Evolutionary conservation across 2,888 invertebrate genomes (phyloP), one percentile per base, ranked within the genome.

Genomic region (Lasius platythorax): DNA sequence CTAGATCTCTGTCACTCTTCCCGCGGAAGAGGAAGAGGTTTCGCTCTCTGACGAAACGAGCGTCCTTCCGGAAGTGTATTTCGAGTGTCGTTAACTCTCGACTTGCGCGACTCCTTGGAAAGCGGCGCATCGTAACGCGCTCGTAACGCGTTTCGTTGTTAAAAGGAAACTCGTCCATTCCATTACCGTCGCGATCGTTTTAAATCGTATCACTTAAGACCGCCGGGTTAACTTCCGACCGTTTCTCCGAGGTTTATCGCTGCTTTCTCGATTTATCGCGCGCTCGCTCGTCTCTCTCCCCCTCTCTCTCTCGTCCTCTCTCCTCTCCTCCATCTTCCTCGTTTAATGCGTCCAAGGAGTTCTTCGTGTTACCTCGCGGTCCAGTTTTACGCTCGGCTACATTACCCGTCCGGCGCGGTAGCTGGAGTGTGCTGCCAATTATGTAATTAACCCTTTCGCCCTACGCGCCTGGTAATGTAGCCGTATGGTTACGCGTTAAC

Each of bases 151-250:
- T 82, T 67, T 64, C 63, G 58, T 15, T 64, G 72, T 70, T 63
- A 82, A 84, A 76, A 87, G 87, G 85, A 76, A 84, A 85, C 83
- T 84, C 83, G 86, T 78, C 64, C 87, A 79, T 86, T 75, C 87
- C 86, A 86, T 87, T 89, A 89, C 79, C 76, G 33, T 64, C 81
- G 67, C 73, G 84, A 83, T 82, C 85, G 58, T 74, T 89, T 89
- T 86, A 85, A 85, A 89, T 85, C 86, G 79, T 85, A 83, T 89
- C 83, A 81, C 85, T 88, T 84, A 87, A 88, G 85, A 70, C 74
- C 73, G 75, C 67, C 53, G 74, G 53, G 81, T 87, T 84, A 84
- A 88, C 87, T 88, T 81, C 76, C 72, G 79, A 43, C 87, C 68
- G 40, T 72, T 67, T 28, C 68, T 1, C 78, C 66, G 73, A 88